Conservation (phyloP, 2,797 vertebrate species). For the Xiphorhynchus erythropygius region DNA sequence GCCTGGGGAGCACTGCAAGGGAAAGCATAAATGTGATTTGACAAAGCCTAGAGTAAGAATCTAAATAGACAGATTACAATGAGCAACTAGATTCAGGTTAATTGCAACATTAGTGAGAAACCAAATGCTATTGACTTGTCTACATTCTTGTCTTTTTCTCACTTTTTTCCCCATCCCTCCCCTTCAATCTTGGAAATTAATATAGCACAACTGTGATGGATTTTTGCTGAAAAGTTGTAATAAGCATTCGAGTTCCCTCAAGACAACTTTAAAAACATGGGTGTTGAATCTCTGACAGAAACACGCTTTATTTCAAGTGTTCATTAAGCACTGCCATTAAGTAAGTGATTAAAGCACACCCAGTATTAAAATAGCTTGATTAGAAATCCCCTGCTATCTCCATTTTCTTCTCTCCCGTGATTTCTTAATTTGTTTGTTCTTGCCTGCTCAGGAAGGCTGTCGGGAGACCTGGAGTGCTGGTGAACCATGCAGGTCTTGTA, state of each 20-base stretch:
- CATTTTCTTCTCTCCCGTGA: constrained; percentile 23
- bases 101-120: not conserved
- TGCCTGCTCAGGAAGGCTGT: constrained; percentile 21
- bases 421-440: constrained; percentile 59
- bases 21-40: not conserved
- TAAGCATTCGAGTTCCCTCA: constrained; percentile 48
- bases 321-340: constrained; percentile 52
- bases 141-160: not conserved
- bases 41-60: constrained; percentile 12
- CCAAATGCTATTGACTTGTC: not conserved
- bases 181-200: constrained; percentile 16
- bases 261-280: constrained; percentile 35
- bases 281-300: constrained; percentile 42
- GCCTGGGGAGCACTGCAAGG: not conserved
- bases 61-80: not conserved
- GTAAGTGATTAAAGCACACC: constrained; percentile 53
- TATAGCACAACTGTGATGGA: not conserved
- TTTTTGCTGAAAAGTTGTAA: constrained; percentile 45
- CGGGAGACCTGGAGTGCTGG: not conserved
- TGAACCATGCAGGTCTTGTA: not conserved
- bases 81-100: constrained; percentile 5
- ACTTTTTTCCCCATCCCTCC: not conserved
- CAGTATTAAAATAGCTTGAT: constrained; percentile 57
- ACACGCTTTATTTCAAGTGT: constrained; percentile 48
- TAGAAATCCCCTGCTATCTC: constrained; percentile 60